Evolutionary conservation across 2,113 vertebrate genomes (phyloP).

Genomic region (Cyprinodon brontotheroides): DNA sequence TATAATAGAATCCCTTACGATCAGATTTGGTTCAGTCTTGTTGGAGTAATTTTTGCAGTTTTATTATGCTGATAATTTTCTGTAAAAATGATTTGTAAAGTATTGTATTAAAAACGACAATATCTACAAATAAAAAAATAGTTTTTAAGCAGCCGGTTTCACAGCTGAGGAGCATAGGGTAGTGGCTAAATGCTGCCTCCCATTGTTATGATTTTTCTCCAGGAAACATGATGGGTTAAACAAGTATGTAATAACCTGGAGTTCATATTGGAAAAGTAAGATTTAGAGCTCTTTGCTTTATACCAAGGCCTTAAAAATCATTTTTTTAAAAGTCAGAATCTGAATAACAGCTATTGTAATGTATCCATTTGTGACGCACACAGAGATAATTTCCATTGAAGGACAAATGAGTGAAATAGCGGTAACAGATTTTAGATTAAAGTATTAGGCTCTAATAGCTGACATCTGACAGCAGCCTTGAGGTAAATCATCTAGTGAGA

Average conservation of each 20-base stretch:
- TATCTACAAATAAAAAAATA: background rate
- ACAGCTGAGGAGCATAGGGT: background rate
- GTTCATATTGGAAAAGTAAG: background rate
- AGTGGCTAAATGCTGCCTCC: background rate
- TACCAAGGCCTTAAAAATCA: background rate
- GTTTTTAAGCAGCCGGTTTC: background rate
- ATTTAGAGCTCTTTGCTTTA: background rate
- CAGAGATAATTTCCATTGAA: background rate
- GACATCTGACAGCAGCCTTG: background rate
- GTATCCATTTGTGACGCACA: background rate
- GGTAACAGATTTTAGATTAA: slow-evolving; percentile 9
- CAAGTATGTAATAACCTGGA: background rate
- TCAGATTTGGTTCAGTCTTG: background rate
- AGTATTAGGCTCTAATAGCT: slow-evolving; percentile 1
- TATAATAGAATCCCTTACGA: background rate
- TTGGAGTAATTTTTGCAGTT: background rate
- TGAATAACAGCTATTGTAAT: background rate
- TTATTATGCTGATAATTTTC: background rate
- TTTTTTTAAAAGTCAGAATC: background rate
- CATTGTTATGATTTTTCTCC: background rate
- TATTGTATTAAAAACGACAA: background rate
- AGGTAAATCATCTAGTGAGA: slow-evolving; percentile 1
- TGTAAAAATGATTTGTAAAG: background rate
- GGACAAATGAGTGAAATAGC: background rate
- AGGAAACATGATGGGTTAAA: background rate